Conservation (phyloP, 2,113 vertebrate species). For the Tamias sibiricus region DNA sequence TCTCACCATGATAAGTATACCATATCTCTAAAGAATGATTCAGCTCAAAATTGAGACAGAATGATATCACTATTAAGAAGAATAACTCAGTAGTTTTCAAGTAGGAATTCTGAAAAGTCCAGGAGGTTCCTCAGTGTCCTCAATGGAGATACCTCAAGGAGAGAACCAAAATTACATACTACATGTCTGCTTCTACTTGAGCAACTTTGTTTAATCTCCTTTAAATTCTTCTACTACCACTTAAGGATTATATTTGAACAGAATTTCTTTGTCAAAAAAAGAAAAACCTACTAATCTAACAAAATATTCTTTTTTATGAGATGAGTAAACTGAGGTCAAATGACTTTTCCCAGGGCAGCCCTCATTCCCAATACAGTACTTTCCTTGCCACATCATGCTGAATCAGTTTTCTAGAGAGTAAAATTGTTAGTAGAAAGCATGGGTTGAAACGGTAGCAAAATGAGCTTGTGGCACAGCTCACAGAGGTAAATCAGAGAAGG, state of each 20-base stretch:
- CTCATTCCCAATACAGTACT: not conserved
- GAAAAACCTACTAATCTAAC: not conserved
- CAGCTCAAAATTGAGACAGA: conserved; percentile 31
- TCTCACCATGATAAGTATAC: not conserved
- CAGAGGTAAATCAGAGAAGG: not conserved
- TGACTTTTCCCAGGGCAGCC: not conserved
- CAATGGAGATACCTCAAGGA: not conserved
- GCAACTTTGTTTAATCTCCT: not conserved
- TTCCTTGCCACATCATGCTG: not conserved
- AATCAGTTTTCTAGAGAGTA: not conserved
- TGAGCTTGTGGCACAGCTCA: not conserved
- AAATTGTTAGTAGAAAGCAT: not conserved
- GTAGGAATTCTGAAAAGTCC: conserved; percentile 8
- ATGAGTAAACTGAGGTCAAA: not conserved
- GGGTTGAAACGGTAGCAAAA: conserved; percentile 39
- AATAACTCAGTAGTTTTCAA: conserved; percentile 1
- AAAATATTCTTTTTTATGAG: not conserved
- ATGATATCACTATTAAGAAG: not conserved
- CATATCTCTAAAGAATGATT: not conserved
- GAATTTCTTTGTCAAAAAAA: conserved; percentile 41
- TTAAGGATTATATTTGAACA: conserved; percentile 41
- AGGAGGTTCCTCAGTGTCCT: not conserved
- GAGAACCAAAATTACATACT: not conserved
- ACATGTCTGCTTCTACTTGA: not conserved
- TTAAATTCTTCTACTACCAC: not conserved